phyloP scores from a whole-genome alignment of 2,888 invertebrate genomes.

The Erynnis tages region DNA sequence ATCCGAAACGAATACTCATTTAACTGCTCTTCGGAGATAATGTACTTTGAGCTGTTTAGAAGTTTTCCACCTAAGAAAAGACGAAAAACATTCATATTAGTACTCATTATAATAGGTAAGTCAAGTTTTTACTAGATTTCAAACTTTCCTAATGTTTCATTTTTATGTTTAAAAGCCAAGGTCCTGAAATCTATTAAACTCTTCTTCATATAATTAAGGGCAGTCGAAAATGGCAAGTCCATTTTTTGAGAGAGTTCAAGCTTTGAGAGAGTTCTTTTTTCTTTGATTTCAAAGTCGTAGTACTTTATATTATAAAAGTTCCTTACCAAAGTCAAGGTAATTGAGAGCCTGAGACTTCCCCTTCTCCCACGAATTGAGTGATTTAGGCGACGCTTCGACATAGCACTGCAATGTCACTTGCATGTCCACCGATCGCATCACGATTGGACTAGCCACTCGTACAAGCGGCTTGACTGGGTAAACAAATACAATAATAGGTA shows the following conservation, averaged over 20 bases:
- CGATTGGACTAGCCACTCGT: slow-evolving; percentile 90
- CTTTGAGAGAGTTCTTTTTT: no score
- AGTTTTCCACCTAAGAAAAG: slow-evolving; percentile 85
- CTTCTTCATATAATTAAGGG: no score
- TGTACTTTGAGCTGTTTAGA: slow-evolving; percentile 87
- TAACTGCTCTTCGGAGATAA: slow-evolving; percentile 86
- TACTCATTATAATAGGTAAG: neutral
- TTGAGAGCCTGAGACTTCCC: slow-evolving; percentile 51
- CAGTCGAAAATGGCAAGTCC: no score
- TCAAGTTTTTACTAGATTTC: no score
- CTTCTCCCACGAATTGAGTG: slow-evolving; percentile 90
- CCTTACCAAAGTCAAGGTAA: slow-evolving; percentile 41
- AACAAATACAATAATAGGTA: neutral
- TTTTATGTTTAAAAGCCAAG: no score
- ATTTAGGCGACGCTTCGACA: slow-evolving; percentile 92
- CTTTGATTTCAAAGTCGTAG: no score
- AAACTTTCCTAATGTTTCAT: no score
- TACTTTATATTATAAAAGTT: no score
- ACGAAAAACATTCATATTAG: no score
- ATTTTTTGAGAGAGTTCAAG: no score
- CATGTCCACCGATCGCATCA: slow-evolving; percentile 89
- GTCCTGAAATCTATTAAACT: no score
- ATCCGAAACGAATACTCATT: slow-evolving; percentile 90
- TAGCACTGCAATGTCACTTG: slow-evolving; percentile 92
- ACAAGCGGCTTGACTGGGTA: slow-evolving; percentile 89